Percentiles rank a stretch among this genome's conserved stretches.
These are phyloP conservation scores for Pinctada fucata DNA, from an alignment of 2,888 invertebrate genomes.

Conservation along the genomic window DNA sequence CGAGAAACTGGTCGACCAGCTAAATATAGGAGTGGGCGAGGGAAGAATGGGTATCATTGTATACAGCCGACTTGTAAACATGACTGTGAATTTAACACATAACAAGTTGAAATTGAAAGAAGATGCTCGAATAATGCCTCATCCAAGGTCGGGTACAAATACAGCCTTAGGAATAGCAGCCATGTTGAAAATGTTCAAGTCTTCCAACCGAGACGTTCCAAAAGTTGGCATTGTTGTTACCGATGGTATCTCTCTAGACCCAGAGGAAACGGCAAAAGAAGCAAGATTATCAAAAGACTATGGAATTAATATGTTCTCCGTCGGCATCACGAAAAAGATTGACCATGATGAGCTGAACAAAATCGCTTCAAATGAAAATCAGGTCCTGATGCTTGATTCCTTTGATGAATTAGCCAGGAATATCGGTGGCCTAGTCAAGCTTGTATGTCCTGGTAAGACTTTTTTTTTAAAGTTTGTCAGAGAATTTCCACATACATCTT, in stretches of 20 bases:
- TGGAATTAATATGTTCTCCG: slow-evolving; percentile 74
- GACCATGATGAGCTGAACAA: slow-evolving; percentile 67
- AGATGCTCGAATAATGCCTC: slow-evolving; percentile 37
- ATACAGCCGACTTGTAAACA: slow-evolving; percentile 48
- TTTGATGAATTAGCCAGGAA: slow-evolving; percentile 49
- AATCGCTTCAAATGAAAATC: slow-evolving; percentile 55
- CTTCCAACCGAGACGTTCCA: slow-evolving; percentile 57
- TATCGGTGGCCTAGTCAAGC: slow-evolving; percentile 38
- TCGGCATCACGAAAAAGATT: slow-evolving; percentile 73
- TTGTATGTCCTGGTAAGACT: slow-evolving; percentile 53
- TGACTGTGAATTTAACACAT: slow-evolving; percentile 44
- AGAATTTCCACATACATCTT: too few species aligned
- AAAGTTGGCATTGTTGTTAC: slow-evolving; percentile 76
- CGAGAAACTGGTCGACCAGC: slow-evolving; percentile 45
- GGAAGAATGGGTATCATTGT: slow-evolving; percentile 51
- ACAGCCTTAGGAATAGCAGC: slow-evolving; percentile 52
- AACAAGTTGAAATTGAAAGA: slow-evolving; percentile 35
- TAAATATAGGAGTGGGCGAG: slow-evolving; percentile 47
- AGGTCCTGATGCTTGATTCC: slow-evolving; percentile 45
- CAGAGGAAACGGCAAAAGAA: slow-evolving; percentile 68
- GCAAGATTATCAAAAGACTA: slow-evolving; percentile 70
- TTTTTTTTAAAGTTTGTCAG: background rate
- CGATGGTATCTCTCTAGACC: slow-evolving; percentile 73
- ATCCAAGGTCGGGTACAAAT: slow-evolving; percentile 50
- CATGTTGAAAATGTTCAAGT: slow-evolving; percentile 50